Base-by-base conservation (phyloP, 2,113 vertebrate genomes). In the Syrrhaptes paradoxus region DNA sequence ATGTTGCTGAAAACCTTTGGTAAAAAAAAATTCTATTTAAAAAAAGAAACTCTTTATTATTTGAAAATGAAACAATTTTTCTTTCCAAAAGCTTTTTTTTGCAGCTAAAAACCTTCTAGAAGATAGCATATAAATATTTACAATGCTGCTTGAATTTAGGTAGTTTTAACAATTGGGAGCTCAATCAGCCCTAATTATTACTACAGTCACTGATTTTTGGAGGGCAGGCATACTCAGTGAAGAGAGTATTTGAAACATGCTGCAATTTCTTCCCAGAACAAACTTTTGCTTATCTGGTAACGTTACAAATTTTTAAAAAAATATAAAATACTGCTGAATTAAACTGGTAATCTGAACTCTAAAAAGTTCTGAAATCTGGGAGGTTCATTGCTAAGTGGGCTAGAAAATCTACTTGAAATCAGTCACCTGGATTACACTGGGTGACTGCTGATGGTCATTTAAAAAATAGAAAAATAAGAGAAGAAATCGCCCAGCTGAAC, bases 271-370 rank as follows among this genome's bases (percentile, higher is more conserved):
- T 73, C 28, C 25, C 41, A 2, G 49, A 84, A 41, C 6, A 26
- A 59, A 65, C 13, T 48, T 43, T 31, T 67, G 12, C 28, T 82
- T 73, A 38, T 32, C 29, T 67, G 22, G 20, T 54, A 77, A 45
- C 22, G 12, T 48, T 28, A 41, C 0, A 26, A 20, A 8, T 32
- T 51, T 13, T 22, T 0, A 8, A 5, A n/a, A 55, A 25, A 19
- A 41, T 12, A 51, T 54, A 73, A 81, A 78, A 65, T 52, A 43
- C 24, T 29, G 5, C 48, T 71, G 32, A 67, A 76, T 62, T 74
- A 38, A 84, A 59, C 20, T 49, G 21, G 57, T 82, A 5, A 45
- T 61, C 17, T 66, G n/a, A 73, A 65, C 4, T 87, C 76, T 11
- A 9, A 65, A 55, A 46, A 54, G 2, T 55, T n/a, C 41, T 49